Conservation (phyloP, 2,113 vertebrate genomes). For the Pachycephala philippinensis region DNA sequence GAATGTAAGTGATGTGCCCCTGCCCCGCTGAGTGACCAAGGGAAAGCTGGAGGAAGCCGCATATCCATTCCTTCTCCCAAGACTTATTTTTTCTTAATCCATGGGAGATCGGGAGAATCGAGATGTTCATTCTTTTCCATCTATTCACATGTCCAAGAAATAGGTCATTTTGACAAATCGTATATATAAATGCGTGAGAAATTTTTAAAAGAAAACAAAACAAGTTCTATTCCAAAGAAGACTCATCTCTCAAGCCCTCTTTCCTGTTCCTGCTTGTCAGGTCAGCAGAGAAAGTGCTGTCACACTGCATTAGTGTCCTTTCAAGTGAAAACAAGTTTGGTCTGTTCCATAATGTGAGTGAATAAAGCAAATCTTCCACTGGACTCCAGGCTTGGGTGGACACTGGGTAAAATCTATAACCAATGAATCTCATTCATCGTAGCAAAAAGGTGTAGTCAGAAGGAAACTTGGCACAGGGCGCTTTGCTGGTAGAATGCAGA, state of each 20-base stretch:
- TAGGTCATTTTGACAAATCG: neutral
- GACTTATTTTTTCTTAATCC: neutral
- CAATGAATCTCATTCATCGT: neutral
- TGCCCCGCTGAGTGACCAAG: neutral
- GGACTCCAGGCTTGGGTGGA: neutral
- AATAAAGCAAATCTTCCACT: neutral
- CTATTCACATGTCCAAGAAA: neutral
- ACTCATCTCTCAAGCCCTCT: neutral
- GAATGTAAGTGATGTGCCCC: neutral
- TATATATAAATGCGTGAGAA: neutral
- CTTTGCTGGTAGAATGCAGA: neutral
- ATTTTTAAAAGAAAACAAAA: conserved; percentile 23
- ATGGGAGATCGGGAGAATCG: neutral
- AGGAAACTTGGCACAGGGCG: neutral
- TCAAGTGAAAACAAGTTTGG: neutral
- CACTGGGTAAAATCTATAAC: neutral
- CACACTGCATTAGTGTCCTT: neutral
- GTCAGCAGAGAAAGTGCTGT: neutral
- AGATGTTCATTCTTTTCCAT: neutral
- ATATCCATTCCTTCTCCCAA: neutral
- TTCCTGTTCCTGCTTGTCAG: neutral
- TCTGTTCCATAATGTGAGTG: neutral
- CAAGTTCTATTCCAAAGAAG: neutral
- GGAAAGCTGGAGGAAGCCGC: neutral
- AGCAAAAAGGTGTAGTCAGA: neutral